Conservation (phyloP, 2,888 invertebrate species). For the Drosophila quinaria region DNA sequence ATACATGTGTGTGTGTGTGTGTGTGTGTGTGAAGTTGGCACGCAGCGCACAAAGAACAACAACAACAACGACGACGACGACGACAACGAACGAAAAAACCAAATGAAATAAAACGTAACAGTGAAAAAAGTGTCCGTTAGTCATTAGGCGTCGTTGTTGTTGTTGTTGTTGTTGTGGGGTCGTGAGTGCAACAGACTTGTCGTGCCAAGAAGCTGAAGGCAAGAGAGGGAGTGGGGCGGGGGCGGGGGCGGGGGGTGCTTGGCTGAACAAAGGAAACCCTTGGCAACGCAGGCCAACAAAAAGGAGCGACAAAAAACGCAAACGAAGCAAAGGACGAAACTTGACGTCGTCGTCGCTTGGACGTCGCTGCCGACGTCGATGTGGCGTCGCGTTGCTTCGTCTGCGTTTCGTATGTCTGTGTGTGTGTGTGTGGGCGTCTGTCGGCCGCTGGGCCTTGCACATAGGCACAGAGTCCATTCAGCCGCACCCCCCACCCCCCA, state of each 20-base stretch:
- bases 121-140: slow-evolving; percentile 71
- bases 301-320: slow-evolving; percentile 66
- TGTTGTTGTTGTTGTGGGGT: slow-evolving; percentile 56
- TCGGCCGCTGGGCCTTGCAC: slow-evolving; percentile 67
- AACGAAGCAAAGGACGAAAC: slow-evolving; percentile 58
- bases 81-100: slow-evolving; percentile 26
- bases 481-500: background rate
- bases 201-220: slow-evolving; percentile 37
- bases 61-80: slow-evolving; percentile 25
- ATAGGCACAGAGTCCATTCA: slow-evolving; percentile 64
- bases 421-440: slow-evolving; percentile 59
- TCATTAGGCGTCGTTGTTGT: slow-evolving; percentile 66
- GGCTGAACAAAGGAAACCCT: slow-evolving; percentile 83
- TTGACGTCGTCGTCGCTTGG: slow-evolving; percentile 28
- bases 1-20: slow-evolving; percentile 11
- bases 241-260: slow-evolving; percentile 4
- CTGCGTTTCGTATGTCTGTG: slow-evolving; percentile 53
- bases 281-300: slow-evolving; percentile 83
- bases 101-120: slow-evolving; percentile 49
- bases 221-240: background rate
- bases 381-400: slow-evolving; percentile 42
- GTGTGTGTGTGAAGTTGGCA: slow-evolving; percentile 49
- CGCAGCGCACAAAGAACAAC: slow-evolving; percentile 66
- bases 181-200: slow-evolving; percentile 79
- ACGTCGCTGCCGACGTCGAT: slow-evolving; percentile 14